Evolutionary conservation across 2,888 invertebrate genomes (phyloP).

Genomic region (Metalampra italica): DNA sequence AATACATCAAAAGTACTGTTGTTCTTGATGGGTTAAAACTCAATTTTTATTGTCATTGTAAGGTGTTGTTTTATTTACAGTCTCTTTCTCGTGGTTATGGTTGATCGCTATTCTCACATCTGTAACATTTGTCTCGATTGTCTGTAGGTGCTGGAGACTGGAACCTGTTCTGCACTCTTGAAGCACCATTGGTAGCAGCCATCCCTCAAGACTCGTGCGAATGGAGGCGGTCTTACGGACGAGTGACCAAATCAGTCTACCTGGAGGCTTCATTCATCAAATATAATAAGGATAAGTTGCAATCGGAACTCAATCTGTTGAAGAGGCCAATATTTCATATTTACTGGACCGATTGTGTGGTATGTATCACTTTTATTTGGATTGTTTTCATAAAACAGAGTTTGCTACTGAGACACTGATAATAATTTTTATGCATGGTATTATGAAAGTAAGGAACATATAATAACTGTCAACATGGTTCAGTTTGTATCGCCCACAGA

Average conservation of each 20-base stretch:
- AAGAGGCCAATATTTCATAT: conserved; percentile 95
- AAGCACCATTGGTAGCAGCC: conserved; percentile 86
- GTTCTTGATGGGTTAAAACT: too few species aligned
- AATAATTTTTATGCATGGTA: too few species aligned
- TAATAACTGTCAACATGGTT: too few species aligned
- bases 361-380: conserved; percentile 62
- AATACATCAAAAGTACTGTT: too few species aligned
- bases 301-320: conserved; percentile 87
- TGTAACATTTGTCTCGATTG: too few species aligned
- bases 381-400: neutral
- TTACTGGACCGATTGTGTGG: conserved; percentile 96
- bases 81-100: too few species aligned
- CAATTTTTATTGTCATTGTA: too few species aligned
- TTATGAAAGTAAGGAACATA: too few species aligned
- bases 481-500: too few species aligned
- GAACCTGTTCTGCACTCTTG: conserved; percentile 89
- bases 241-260: conserved; percentile 90
- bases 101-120: too few species aligned
- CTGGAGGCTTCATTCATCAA: conserved; percentile 90
- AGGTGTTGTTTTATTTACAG: too few species aligned
- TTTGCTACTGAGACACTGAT: too few species aligned
- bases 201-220: conserved; percentile 93
- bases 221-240: conserved; percentile 94
- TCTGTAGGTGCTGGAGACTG: conserved; percentile 88
- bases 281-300: conserved; percentile 86